Percentiles rank a stretch among this genome's conserved stretches.
These are phyloP conservation scores for Drosophila paranaensis DNA, from an alignment of 2,888 invertebrate genomes.

Conservation along the genomic window DNA sequence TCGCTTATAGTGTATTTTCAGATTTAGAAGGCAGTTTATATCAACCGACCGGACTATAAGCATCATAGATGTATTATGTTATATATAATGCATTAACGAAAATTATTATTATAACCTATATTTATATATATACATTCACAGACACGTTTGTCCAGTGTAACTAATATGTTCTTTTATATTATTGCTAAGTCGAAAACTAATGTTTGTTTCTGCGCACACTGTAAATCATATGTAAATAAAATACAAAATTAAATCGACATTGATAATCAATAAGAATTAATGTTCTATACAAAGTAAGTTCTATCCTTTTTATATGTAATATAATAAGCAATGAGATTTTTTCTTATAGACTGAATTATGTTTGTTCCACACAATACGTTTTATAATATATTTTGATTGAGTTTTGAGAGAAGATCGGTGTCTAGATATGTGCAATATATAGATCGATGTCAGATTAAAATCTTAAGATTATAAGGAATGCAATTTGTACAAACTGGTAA, in stretches of 20 bases:
- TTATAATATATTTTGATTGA: too few species aligned
- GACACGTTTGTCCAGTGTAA: background rate
- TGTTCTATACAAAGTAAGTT: background rate
- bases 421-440: too few species aligned
- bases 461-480: too few species aligned
- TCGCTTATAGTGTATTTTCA: background rate
- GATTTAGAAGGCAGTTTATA: constrained; percentile 1
- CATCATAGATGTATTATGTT: constrained; percentile 7
- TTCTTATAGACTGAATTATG: background rate
- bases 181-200: background rate
- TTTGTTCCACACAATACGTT: too few species aligned
- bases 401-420: too few species aligned
- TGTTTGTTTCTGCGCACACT: constrained; percentile 3
- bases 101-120: background rate
- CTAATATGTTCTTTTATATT: background rate
- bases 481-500: too few species aligned
- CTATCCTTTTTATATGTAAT: background rate
- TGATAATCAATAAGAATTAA: background rate
- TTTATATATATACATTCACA: background rate
- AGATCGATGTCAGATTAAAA: too few species aligned
- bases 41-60: constrained; percentile 4
- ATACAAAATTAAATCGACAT: background rate
- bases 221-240: constrained; percentile 24
- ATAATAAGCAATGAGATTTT: background rate
- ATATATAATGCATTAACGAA: constrained; percentile 10